Base-by-base conservation (phyloP, 1,140 invertebrate species). In the Xylocopa sonorina region DNA sequence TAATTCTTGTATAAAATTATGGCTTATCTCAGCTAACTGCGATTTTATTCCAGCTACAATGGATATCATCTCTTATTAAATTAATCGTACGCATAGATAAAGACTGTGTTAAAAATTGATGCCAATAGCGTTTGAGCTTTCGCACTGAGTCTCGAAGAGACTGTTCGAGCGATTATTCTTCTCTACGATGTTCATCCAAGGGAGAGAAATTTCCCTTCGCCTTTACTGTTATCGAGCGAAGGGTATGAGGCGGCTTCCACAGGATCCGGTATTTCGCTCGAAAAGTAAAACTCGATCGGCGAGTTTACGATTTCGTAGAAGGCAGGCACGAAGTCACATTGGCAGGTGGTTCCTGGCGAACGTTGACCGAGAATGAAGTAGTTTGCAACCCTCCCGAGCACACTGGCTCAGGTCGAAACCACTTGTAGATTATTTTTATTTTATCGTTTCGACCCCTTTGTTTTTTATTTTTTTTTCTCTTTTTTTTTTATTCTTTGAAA, bases 301-400 rank as follows among this genome's bases (percentile, higher is more conserved):
- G 57, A 73, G 55, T 48, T 60, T 60, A 73, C 71, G 71, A 60
- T 62, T 73, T 57, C 7, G 41, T 2, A 14, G 41, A 50, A 62
- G 43, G 21, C 16, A 21, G 57, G 27, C 41, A 73, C 71, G 41
- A 62, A 62, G 71, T 50, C 57, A 57, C 53, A 57, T 62, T 50
- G 71, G 57, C 58, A 63, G 58, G 71, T 73, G 57, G 71, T 74
- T 63, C 32, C 32, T 74, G 41, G 24, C 57, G 71, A 74, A 74
- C 71, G 43, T 74, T 74, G 71, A 74, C 71, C 58, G 58, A 51
- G 71, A 74, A 50, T 29, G n/a, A 51, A 74, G 46, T 24, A 74
- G 43, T 51, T 46, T 51, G 58, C 58, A 63, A 48, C 38, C 71
- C 43, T 41, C 58, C 38, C 46, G 43, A 74, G 58, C 32, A 46